Base-by-base conservation (phyloP, 2,888 invertebrate species). In the Spicauda simplicius region DNA sequence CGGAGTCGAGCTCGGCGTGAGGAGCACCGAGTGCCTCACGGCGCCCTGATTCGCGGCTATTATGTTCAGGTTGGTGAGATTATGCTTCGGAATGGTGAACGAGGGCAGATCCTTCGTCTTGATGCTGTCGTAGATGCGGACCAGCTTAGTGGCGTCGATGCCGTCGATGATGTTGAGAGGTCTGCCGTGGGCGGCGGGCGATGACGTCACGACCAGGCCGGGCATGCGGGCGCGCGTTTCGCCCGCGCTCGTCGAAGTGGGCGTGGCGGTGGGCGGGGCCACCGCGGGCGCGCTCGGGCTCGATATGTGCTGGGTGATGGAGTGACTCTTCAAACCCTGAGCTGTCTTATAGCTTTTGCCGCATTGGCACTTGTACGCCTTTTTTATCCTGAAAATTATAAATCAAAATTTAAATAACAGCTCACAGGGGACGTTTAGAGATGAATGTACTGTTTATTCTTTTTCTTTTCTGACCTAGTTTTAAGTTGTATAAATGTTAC, bases 301-400 rank as follows among this genome's bases (percentile, higher is more conserved):
- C 19, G 74, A 73, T 25, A 85, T 80, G 76, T 90, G 90, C 61
- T 88, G 87, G 0, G 84, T 71, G 70, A 85, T 80, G 1, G 95
- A 94, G 85, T 97, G 97, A 79, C 94, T 95, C 82, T 96, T 96
- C 79, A 97, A 93, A 69, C 97, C 97, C 86, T 96, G 96, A 60
- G 95, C 94, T 72, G 97, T 97, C 91, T 96, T 97, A 93, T 97
- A 97, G 85, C 95, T 96, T 94, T 97, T 97, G 79, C 97, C 97
- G 93, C 97, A 97, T 83, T 96, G 95, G 87, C 97, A 97, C 85
- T 96, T 96, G 93, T 95, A 97, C 53, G 95, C 95, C 92, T 97
- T 97, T 86, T 95, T 95, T 83, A 96, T 94, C 92, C 97, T 97
- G 92, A 52, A 94, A 88, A 74, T 14, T 37, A 41, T 33, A 33